Evolutionary conservation across 2,888 invertebrate genomes (phyloP).

Genomic region (Drosophila demipolita): DNA sequence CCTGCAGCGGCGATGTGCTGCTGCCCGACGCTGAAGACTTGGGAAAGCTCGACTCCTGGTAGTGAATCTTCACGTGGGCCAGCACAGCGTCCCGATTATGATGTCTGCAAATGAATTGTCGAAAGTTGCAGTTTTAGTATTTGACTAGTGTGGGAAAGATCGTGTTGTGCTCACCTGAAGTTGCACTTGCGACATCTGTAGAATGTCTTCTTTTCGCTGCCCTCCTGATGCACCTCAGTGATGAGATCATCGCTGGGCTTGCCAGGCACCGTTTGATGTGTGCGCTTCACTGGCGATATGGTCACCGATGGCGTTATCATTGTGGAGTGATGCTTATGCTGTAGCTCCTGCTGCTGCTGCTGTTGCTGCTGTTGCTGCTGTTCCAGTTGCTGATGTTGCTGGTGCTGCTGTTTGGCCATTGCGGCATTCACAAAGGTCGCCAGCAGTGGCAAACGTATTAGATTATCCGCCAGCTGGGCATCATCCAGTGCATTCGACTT

Average conservation of each 20-base stretch:
- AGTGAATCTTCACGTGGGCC: constrained; percentile 89
- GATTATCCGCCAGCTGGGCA: constrained; percentile 72
- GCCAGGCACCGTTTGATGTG: constrained; percentile 86
- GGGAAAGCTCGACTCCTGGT: constrained; percentile 83
- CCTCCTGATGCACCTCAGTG: constrained; percentile 85
- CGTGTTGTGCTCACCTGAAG: constrained; percentile 87
- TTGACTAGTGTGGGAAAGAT: not conserved
- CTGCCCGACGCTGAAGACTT: constrained; percentile 49
- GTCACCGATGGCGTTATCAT: constrained; percentile 82
- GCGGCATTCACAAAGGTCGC: constrained; percentile 83
- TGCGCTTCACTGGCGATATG: constrained; percentile 82
- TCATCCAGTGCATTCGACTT: constrained; percentile 60
- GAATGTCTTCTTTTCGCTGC: constrained; percentile 89
- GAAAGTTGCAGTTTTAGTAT: not conserved
- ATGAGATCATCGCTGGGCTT: constrained; percentile 87
- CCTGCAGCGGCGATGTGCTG: constrained; percentile 78
- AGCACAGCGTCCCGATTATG: constrained; percentile 88
- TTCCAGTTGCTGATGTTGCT: constrained; percentile 70
- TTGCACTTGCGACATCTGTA: constrained; percentile 97
- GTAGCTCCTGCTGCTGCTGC: constrained; percentile 69
- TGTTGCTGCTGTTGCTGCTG: constrained; percentile 60
- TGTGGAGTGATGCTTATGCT: constrained; percentile 63
- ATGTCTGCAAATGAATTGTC: constrained; percentile 85
- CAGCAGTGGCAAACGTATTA: constrained; percentile 78
- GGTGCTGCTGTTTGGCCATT: constrained; percentile 81